Conservation (phyloP, 2,113 vertebrate species). For the Phasianus colchicus region DNA sequence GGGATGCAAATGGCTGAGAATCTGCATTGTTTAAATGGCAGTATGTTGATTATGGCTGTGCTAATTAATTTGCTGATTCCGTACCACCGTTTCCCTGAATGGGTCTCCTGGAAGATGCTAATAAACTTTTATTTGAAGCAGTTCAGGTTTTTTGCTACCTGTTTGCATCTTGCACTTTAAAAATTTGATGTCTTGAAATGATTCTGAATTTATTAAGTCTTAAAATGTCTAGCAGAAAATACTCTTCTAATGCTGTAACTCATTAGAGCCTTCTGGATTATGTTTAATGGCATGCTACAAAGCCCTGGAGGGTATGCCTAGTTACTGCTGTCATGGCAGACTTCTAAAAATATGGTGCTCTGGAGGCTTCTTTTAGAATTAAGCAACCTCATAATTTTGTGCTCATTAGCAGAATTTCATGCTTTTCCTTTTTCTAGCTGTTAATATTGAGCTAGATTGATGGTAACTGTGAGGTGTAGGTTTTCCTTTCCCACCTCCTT, state of each 20-base stretch:
- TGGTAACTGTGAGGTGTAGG: slow-evolving; percentile 13
- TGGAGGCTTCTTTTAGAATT: slow-evolving; percentile 50
- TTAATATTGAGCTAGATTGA: slow-evolving; percentile 13
- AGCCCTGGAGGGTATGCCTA: slow-evolving; percentile 42
- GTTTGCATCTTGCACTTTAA: neutral
- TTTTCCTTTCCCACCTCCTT: slow-evolving; percentile 5
- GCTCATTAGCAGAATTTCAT: slow-evolving; percentile 54
- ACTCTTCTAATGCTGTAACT: slow-evolving; percentile 25
- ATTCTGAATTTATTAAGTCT: neutral
- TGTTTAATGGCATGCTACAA: slow-evolving; percentile 30
- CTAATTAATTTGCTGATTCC: neutral
- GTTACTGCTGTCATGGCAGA: slow-evolving; percentile 52
- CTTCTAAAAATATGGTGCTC: slow-evolving; percentile 44
- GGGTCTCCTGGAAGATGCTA: neutral
- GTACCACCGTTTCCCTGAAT: neutral
- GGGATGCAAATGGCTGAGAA: neutral
- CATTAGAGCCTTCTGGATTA: slow-evolving; percentile 46
- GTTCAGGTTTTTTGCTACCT: neutral
- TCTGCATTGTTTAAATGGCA: neutral
- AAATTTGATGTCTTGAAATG: slow-evolving; percentile 5
- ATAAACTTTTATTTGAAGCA: neutral
- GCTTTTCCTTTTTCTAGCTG: slow-evolving; percentile 27
- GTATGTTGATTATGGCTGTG: neutral
- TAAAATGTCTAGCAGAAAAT: neutral
- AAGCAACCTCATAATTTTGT: slow-evolving; percentile 47